Conservation (phyloP, 2,113 vertebrate genomes). For the Syrmaticus mikado region DNA sequence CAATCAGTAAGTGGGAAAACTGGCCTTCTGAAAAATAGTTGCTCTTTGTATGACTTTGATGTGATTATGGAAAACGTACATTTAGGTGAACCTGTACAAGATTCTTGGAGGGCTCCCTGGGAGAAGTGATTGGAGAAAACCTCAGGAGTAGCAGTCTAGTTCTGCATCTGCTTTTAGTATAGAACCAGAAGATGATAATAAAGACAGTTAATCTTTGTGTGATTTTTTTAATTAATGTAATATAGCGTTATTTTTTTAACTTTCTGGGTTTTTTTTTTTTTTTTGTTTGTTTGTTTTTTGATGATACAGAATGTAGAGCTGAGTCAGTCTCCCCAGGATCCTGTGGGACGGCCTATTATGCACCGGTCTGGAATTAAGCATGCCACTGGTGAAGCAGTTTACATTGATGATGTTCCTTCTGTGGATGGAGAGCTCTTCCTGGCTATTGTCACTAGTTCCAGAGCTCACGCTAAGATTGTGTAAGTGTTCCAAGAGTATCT, state of each 20-base stretch:
- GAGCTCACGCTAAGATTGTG: constrained; percentile 86
- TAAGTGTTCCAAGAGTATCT: constrained; percentile 67
- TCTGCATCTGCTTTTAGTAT: not conserved
- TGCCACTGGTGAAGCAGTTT: constrained; percentile 89
- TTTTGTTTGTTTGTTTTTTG: not conserved
- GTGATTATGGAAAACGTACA: not conserved
- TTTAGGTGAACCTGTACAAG: not conserved
- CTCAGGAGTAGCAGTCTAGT: not conserved
- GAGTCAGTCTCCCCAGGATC: constrained; percentile 80
- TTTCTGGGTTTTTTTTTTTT: not conserved
- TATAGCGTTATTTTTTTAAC: not conserved
- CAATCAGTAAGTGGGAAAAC: not conserved
- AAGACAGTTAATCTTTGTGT: not conserved
- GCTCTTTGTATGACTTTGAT: not conserved
- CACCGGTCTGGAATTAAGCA: constrained; percentile 89
- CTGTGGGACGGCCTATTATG: constrained; percentile 87
- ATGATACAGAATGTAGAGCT: constrained; percentile 74
- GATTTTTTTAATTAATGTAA: not conserved
- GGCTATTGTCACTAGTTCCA: constrained; percentile 86
- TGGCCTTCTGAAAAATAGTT: not conserved
- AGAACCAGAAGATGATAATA: not conserved
- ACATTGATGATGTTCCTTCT: constrained; percentile 87
- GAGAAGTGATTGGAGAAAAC: not conserved
- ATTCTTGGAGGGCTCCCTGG: not conserved
- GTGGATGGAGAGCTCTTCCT: constrained; percentile 87